Conservation (phyloP, 1,140 invertebrate species). For the Venturia canescens region DNA sequence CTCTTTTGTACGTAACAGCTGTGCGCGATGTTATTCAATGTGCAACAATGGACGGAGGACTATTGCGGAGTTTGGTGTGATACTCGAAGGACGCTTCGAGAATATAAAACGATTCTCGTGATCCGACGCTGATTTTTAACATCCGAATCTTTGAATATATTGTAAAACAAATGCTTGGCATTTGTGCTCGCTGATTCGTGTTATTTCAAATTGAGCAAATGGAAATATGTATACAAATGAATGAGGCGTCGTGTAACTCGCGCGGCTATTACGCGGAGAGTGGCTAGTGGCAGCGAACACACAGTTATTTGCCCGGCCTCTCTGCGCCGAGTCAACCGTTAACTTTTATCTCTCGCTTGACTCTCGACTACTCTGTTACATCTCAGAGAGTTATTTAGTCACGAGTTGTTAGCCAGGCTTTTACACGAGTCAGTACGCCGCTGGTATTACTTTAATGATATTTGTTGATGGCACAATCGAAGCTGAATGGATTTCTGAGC, state of each 20-base stretch:
- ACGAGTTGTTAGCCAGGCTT: slow-evolving; percentile 40
- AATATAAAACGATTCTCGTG: too few relatives aligned
- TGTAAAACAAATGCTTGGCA: slow-evolving; percentile 21
- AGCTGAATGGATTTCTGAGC: slow-evolving; percentile 1
- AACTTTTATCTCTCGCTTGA: slow-evolving; percentile 28
- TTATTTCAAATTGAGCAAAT: not conserved
- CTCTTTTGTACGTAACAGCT: slow-evolving; percentile 7
- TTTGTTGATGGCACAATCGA: slow-evolving; percentile 15
- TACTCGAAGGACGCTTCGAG: too few relatives aligned
- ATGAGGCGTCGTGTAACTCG: not conserved
- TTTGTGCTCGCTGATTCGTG: not conserved
- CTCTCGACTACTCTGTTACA: slow-evolving; percentile 35
- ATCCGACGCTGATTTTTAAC: slow-evolving; percentile 16
- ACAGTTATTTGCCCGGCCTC: slow-evolving; percentile 37
- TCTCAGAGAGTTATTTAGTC: slow-evolving; percentile 35
- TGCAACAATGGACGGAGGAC: slow-evolving; percentile 29
- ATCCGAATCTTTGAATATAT: slow-evolving; percentile 13
- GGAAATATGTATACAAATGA: not conserved
- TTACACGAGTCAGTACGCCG: slow-evolving; percentile 18
- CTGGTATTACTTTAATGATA: slow-evolving; percentile 37
- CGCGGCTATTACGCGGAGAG: slow-evolving; percentile 17
- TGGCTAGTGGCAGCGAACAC: slow-evolving; percentile 33
- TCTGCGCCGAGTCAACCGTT: slow-evolving; percentile 40
- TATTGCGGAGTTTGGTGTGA: not conserved
- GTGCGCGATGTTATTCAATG: not conserved